phyloP scores from a whole-genome alignment of 35 echinoderm and acorn worm genomes.

The Hemicentrotus pulcherrimus region DNA sequence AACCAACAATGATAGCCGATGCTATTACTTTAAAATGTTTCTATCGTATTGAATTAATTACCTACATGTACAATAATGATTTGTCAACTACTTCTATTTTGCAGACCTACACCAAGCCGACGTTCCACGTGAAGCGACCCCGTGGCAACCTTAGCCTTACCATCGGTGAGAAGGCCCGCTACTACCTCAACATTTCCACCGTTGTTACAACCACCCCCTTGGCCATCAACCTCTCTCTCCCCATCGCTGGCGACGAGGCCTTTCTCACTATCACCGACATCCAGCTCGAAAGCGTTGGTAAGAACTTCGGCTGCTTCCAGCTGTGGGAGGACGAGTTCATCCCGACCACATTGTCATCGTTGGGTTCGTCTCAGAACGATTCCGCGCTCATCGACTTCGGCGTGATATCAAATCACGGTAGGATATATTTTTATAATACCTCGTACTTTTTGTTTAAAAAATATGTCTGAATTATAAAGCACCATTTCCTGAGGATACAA shows the following conservation, averaged over 20 bases:
- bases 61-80: neutral
- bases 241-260: conserved; percentile 70
- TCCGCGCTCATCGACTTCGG: conserved; percentile 78
- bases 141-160: conserved; percentile 70
- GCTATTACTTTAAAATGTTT: too few relatives aligned
- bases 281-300: conserved; percentile 54
- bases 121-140: conserved; percentile 60
- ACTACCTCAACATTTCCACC: conserved; percentile 77
- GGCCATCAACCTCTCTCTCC: conserved; percentile 77
- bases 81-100: neutral
- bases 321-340: conserved; percentile 68
- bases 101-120: conserved; percentile 58
- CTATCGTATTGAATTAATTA: neutral
- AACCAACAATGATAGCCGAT: too few relatives aligned
- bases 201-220: conserved; percentile 73
- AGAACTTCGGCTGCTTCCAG: conserved; percentile 77
- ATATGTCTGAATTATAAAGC: too few relatives aligned
- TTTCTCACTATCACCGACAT: conserved; percentile 73
- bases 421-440: neutral
- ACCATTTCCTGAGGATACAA: too few relatives aligned
- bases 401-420: conserved; percentile 85
- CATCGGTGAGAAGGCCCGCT: conserved; percentile 71
- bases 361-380: conserved; percentile 72
- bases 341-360: conserved; percentile 58
- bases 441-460: too few relatives aligned